Evolutionary conservation across 2,113 vertebrate genomes (phyloP), one percentile per base, ranked within the genome.

Genomic region (Hymenochirus boettgeri): DNA sequence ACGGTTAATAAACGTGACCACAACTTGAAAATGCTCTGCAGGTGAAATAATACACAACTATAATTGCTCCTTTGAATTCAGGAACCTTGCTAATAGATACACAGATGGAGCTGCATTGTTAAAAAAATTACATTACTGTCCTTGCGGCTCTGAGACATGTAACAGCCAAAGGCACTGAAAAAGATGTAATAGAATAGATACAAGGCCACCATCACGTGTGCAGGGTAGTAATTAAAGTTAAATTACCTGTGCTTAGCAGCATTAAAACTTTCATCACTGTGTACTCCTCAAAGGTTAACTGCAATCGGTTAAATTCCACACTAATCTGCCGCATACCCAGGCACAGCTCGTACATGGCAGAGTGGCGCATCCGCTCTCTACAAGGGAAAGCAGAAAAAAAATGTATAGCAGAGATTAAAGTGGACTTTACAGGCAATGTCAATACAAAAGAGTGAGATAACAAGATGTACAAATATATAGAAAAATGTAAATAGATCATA

Each of bases 321-420:
- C 95, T 97, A 85, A 99, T 89, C 74, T 98, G 93, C 79, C 93
- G 93, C 95, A 99, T 99, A 59, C 94, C 93, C 82, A 95, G 85
- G 82, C 96, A 99, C 72, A 99, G 85, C 29, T 97, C 94, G 24
- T 98, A 99, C 96, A 99, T 99, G 66, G 96, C 94, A 6, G 96
- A 99, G 82, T 94, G 94, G 69, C 91, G 91, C 96, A 99, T 99
- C 71, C 94, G 91, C 47, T 97, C 93, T 81, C 96, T 99, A 83
- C 19, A 19, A 60, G 35, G 19, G 56, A 31, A 64, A 65, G 8
- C 69, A 70, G 37, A 61, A 57, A 69, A 70, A 70, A 33, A 51
- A 61, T 35, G n/a, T n/a, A n/a, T 17, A 42, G 39, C 17, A n/a
- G 13, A 42, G n/a, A 42, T 4, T 5, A 31, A 31, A 31, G 10